phyloP scores from a whole-genome alignment of 2,888 invertebrate species.

The Drosophila borealis region DNA sequence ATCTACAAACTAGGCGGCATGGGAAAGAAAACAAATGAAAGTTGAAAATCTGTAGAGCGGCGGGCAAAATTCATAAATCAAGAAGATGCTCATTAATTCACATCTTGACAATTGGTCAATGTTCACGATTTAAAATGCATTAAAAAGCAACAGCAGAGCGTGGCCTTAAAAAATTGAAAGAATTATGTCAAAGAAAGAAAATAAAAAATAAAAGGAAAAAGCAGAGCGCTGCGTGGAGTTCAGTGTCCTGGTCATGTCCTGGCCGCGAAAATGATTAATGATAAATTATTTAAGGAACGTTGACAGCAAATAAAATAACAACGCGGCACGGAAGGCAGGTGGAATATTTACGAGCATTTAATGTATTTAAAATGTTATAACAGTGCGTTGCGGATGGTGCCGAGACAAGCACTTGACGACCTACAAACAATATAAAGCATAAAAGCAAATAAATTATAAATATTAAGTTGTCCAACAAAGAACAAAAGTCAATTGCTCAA shows the following conservation, averaged over 20 bases:
- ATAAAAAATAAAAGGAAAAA: slow-evolving; percentile 11
- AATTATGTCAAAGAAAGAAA: slow-evolving; percentile 35
- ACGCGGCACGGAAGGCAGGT: slow-evolving; percentile 36
- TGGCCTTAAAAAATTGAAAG: slow-evolving; percentile 19
- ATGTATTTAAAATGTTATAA: slow-evolving; percentile 74
- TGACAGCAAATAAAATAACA: slow-evolving; percentile 60
- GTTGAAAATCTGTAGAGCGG: slow-evolving; percentile 16
- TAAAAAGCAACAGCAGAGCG: slow-evolving; percentile 41
- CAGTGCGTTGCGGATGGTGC: slow-evolving; percentile 18
- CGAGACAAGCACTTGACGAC: slow-evolving; percentile 37
- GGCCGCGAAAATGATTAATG: slow-evolving; percentile 72
- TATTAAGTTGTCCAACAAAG: slow-evolving; percentile 65
- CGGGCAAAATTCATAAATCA: slow-evolving; percentile 62
- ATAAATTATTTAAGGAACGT: slow-evolving; percentile 73
- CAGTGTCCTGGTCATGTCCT: slow-evolving; percentile 41
- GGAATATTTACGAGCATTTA: slow-evolving; percentile 68
- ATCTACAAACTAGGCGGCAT: slow-evolving; percentile 16
- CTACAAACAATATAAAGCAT: slow-evolving; percentile 50
- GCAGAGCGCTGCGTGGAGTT: slow-evolving; percentile 17
- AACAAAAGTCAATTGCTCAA: slow-evolving; percentile 74
- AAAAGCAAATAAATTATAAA: slow-evolving; percentile 74
- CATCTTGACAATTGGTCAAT: slow-evolving; percentile 75
- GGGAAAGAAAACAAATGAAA: slow-evolving; percentile 17
- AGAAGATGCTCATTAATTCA: slow-evolving; percentile 68
- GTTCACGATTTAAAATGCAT: slow-evolving; percentile 73